Percentiles rank a stretch among this genome's conserved stretches.
Conservation (phyloP, 2,113 vertebrate genomes). For the Passer domesticus region DNA sequence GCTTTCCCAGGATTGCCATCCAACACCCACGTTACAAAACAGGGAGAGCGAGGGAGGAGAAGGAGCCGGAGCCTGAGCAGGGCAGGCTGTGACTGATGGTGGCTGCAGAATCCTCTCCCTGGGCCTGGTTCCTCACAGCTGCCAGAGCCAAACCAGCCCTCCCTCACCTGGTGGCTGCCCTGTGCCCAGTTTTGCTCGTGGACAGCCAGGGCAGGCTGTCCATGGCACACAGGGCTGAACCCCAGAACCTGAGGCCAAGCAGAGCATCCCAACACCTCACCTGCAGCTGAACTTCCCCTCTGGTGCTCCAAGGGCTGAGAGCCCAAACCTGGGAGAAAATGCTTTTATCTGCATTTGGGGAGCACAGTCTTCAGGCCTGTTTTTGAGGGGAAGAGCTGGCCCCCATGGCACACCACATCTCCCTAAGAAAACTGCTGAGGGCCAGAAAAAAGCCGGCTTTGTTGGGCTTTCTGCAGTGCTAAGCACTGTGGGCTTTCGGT, state of each 20-base stretch:
- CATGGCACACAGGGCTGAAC: not conserved
- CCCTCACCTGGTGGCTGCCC: not conserved
- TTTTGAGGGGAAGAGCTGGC: slow-evolving; percentile 52
- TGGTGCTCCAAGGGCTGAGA: not conserved
- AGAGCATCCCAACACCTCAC: not conserved
- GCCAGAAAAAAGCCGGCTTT: slow-evolving; percentile 74
- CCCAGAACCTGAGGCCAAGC: accelerated
- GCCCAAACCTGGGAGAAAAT: not conserved
- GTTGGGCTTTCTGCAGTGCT: slow-evolving; percentile 74
- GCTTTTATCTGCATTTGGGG: not conserved
- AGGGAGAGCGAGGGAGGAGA: not conserved
- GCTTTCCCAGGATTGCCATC: slow-evolving; percentile 32
- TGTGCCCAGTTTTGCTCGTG: not conserved
- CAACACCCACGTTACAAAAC: not conserved
- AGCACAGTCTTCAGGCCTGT: not conserved
- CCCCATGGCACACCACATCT: slow-evolving; percentile 59
- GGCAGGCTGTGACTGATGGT: not conserved
- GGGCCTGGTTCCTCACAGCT: not conserved
- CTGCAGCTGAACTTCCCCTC: not conserved
- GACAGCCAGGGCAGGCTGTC: not conserved
- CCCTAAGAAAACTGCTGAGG: slow-evolving; percentile 73
- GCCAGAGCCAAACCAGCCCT: not conserved
- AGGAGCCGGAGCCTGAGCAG: not conserved
- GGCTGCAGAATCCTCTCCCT: not conserved
- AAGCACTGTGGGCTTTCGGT: slow-evolving; percentile 72